phyloP scores from a whole-genome alignment of 2,113 vertebrate species.

The Rhadina sibilatrix region DNA sequence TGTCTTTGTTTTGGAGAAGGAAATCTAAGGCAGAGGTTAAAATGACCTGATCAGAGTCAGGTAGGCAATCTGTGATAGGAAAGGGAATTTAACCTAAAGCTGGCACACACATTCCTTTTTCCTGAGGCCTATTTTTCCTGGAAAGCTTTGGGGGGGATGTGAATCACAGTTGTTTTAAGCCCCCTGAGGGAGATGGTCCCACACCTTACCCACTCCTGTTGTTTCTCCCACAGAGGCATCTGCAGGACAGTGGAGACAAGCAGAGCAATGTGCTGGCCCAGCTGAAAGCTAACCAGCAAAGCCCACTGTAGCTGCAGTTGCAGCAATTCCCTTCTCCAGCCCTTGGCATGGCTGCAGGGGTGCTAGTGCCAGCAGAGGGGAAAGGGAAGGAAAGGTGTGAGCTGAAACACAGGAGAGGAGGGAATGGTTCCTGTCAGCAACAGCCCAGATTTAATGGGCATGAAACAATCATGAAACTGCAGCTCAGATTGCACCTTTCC shows the following conservation, averaged over 20 bases:
- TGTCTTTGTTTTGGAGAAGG: neutral
- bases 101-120: conserved; percentile 1
- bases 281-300: neutral
- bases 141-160: neutral
- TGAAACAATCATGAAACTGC: neutral
- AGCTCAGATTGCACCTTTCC: neutral
- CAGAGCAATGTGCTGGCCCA: neutral
- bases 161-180: neutral
- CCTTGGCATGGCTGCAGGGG: neutral
- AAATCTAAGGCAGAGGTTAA: conserved; percentile 26
- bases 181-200: neutral
- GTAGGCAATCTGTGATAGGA: neutral
- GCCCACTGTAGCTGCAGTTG: neutral
- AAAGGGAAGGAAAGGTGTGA: neutral
- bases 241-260: neutral
- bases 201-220: neutral
- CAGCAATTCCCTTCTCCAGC: neutral
- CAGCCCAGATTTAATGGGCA: neutral
- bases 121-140: neutral
- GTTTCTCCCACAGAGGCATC: neutral
- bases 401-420: neutral
- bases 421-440: neutral
- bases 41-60: conserved; percentile 42
- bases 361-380: neutral
- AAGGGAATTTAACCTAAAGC: conserved; percentile 14